Conservation (phyloP, 2,888 invertebrate genomes). For the Xestoiulus laeticollis region DNA sequence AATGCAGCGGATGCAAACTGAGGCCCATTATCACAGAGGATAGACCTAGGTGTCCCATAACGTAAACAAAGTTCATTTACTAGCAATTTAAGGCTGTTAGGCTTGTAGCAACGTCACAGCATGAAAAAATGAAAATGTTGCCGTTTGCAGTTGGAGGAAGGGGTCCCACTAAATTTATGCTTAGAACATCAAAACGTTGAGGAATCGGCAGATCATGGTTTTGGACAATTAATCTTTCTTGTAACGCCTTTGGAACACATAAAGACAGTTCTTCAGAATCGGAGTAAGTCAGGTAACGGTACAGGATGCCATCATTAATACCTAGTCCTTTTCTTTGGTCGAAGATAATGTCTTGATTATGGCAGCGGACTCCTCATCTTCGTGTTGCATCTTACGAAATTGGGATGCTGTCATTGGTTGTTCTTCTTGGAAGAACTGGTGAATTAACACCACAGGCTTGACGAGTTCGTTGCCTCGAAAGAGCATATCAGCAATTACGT, state of each 20-base stretch:
- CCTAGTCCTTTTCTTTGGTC: too few relatives aligned
- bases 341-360: neutral
- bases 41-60: neutral
- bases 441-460: neutral
- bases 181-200: neutral
- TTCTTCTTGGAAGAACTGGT: neutral
- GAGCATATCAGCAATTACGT: neutral
- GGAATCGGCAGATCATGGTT: neutral
- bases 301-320: too few relatives aligned
- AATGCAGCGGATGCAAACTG: neutral
- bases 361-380: neutral
- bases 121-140: neutral
- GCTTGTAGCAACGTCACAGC: neutral
- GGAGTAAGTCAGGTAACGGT: neutral
- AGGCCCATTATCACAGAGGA: neutral
- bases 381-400: neutral
- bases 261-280: neutral
- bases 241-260: neutral
- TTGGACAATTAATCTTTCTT: neutral
- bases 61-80: neutral
- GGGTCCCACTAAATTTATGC: neutral
- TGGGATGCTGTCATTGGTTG: neutral
- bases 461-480: neutral
- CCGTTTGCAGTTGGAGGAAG: neutral
- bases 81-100: neutral